Base-by-base conservation (phyloP, 2,113 vertebrate species). In the Onychostoma macrolepis region DNA sequence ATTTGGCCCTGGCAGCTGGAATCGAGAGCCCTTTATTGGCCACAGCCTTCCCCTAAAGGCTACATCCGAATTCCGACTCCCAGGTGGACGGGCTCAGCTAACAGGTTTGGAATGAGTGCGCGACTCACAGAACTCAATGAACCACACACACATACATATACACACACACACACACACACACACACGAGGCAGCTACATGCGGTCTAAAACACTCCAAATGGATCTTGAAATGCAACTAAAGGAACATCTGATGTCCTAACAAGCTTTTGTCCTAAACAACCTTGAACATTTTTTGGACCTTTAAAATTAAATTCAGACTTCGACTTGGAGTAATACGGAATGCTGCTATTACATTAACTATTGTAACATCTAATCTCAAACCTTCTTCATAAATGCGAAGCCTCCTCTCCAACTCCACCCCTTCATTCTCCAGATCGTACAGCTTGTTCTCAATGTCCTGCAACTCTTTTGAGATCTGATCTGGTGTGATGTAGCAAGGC, bases 341-440 rank as follows among this genome's bases (percentile, higher is more conserved):
- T 28, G 36, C 48, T 33, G 38, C 53, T 30, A 63, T 81, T 56
- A 41, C n/a, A 84, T 50, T n/a, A 72, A 76, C 12, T 1, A 2
- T 0, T 21, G 6, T 53, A 53, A 45, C 13, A 48, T 45, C 38
- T 53, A 10, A 4, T 30, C 65, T 48, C 91, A 92, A 90, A 99
- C 98, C 97, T 95, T 96, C 96, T 82, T 99, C 97, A 0, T 94
- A 97, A 28, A 89, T 91, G 33, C 98, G 95, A 21, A 99, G 96
- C 36, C 92, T 94, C 91, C 94, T 96, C 90, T 99, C 98, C 95
- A 99, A 91, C 71, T 95, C 95, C 72, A 99, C 95, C 0, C 98
- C 98, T 83, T 93, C 93, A 88, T 93, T 92, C 84, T 99, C 98
- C 94, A 99, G 88, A 21, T 89, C 87, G 0, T 96, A 96, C 93